phyloP scores from a whole-genome alignment of 2,797 vertebrate genomes.

The Spinus pinus region DNA sequence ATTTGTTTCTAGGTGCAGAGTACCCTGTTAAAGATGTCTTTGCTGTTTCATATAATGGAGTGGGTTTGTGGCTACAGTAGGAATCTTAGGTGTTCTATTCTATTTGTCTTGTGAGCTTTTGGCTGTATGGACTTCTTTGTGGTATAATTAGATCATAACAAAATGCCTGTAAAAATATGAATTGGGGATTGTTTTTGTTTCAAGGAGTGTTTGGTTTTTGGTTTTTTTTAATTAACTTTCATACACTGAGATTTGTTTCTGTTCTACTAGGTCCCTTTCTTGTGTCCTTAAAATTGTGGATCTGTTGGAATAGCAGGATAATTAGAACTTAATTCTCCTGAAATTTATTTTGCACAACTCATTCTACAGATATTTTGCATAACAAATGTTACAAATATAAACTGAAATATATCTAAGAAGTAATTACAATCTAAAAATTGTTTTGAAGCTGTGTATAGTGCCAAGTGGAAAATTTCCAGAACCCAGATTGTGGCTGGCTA shows the following conservation, averaged over 20 bases:
- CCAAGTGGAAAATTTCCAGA: background rate
- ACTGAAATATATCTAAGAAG: background rate
- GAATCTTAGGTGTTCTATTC: background rate
- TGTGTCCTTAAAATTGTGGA: background rate
- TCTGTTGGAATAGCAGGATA: background rate
- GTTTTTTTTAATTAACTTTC: accelerated
- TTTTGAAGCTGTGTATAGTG: background rate
- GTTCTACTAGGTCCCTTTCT: background rate
- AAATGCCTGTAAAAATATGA: background rate
- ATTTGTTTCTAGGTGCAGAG: background rate
- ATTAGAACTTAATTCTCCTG: background rate
- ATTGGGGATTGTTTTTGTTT: background rate
- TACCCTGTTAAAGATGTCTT: background rate
- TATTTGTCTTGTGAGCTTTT: background rate
- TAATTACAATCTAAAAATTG: background rate
- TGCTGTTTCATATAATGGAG: background rate
- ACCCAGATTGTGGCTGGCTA: background rate
- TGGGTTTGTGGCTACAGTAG: accelerated
- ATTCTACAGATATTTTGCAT: background rate
- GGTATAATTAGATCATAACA: background rate
- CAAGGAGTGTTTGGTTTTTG: background rate
- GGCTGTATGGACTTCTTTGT: background rate
- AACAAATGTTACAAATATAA: background rate
- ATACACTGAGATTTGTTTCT: background rate
- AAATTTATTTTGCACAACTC: background rate